Evolutionary conservation across 2,888 invertebrate genomes (phyloP).

Genomic region (Lasioglossum calceatum): DNA sequence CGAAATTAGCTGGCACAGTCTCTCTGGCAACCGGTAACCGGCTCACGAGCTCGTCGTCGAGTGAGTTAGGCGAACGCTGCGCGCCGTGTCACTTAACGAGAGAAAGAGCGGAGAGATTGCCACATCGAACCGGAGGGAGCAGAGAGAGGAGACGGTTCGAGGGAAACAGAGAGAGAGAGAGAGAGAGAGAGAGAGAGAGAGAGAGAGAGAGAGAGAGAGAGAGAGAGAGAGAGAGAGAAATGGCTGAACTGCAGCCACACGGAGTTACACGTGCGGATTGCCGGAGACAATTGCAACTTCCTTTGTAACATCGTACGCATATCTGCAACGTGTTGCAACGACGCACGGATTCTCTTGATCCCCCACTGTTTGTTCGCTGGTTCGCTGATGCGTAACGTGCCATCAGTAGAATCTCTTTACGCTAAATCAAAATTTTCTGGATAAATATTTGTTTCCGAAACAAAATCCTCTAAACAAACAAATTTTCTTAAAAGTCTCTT

Average conservation of each 20-base stretch:
- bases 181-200: no score
- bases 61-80: conserved; percentile 29
- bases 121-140: conserved; percentile 28
- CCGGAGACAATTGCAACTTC: conserved; percentile 79
- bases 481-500: no score
- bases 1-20: conserved; percentile 74
- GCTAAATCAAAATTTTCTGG: no score
- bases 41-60: conserved; percentile 38
- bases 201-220: no score
- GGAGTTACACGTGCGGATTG: conserved; percentile 65
- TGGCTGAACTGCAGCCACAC: conserved; percentile 38
- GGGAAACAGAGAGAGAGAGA: no score
- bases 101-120: conserved; percentile 46
- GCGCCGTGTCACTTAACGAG: conserved; percentile 27
- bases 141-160: no score
- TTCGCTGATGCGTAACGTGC: no score
- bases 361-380: conserved; percentile 5
- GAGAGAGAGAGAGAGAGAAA: no score
- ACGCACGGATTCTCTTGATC: conserved; percentile 67
- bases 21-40: conserved; percentile 58
- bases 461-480: no score
- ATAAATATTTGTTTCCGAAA: no score
- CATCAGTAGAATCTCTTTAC: no score
- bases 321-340: conserved; percentile 64
- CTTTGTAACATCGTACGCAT: conserved; percentile 59